phyloP scores from a whole-genome alignment of 2,113 vertebrate genomes.

The Tympanuchus pallidicinctus region DNA sequence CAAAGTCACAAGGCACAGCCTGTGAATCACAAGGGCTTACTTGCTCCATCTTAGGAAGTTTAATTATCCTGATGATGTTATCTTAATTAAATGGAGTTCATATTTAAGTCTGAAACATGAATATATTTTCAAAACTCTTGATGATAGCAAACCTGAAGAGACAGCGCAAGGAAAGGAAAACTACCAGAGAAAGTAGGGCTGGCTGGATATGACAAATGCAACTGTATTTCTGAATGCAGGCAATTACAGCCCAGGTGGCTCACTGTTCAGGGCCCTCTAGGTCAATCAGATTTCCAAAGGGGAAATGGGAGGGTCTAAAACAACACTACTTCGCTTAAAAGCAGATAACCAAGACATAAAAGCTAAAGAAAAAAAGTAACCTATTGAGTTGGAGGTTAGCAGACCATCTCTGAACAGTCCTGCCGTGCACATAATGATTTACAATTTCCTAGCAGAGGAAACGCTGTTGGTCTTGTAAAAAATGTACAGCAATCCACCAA shows the following conservation, averaged over 20 bases:
- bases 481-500: not conserved
- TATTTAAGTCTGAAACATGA: slow-evolving; percentile 66
- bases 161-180: slow-evolving; percentile 76
- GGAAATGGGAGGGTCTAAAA: slow-evolving; percentile 25
- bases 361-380: slow-evolving; percentile 36
- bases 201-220: slow-evolving; percentile 64
- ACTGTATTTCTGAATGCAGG: slow-evolving; percentile 49
- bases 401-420: not conserved
- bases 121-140: slow-evolving; percentile 68
- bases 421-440: not conserved
- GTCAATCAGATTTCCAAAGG: slow-evolving; percentile 59
- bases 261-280: slow-evolving; percentile 64
- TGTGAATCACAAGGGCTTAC: slow-evolving; percentile 54
- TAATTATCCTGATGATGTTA: slow-evolving; percentile 61
- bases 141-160: slow-evolving; percentile 67
- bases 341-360: slow-evolving; percentile 39
- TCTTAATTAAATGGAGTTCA: slow-evolving; percentile 75
- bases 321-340: slow-evolving; percentile 60
- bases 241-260: slow-evolving; percentile 9
- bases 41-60: slow-evolving; percentile 32
- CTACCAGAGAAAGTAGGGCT: slow-evolving; percentile 63
- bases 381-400: slow-evolving; percentile 27
- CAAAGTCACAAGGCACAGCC: slow-evolving; percentile 34
- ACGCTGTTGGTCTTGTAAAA: slow-evolving; percentile 8
- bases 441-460: slow-evolving; percentile 1